Conservation (phyloP, 2,888 invertebrate genomes). For the Autographa pulchrina region DNA sequence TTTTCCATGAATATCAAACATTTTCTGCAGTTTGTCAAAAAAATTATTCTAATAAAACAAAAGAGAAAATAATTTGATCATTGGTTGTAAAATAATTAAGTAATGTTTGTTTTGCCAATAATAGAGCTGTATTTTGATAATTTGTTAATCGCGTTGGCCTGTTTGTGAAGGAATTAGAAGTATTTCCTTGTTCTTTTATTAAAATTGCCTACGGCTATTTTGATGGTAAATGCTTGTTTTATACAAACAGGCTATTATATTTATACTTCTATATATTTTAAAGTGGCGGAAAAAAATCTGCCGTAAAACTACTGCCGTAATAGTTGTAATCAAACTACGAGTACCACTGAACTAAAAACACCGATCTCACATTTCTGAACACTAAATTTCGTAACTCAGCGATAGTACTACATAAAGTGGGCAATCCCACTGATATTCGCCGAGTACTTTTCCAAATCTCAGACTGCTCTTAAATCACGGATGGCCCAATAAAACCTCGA, state of each 20-base stretch:
- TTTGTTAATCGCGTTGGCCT: too few relatives aligned
- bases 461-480: conserved; percentile 4
- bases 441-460: conserved; percentile 4
- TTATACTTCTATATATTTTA: too few relatives aligned
- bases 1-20: too few relatives aligned
- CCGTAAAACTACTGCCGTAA: too few relatives aligned
- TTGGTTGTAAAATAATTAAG: not conserved
- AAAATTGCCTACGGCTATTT: too few relatives aligned
- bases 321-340: too few relatives aligned
- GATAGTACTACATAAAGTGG: not conserved
- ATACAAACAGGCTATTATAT: too few relatives aligned
- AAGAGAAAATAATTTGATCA: not conserved
- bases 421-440: not conserved
- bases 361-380: not conserved
- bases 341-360: not conserved
- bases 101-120: not conserved
- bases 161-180: too few relatives aligned
- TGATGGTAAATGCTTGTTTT: too few relatives aligned
- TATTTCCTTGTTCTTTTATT: too few relatives aligned
- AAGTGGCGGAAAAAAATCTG: too few relatives aligned
- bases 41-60: not conserved
- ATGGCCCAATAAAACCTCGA: conserved; percentile 4
- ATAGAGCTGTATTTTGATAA: too few relatives aligned
- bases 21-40: not conserved
- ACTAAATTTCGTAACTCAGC: not conserved